Evolutionary conservation across 2,888 invertebrate genomes (phyloP).

Genomic region (Automeris io): DNA sequence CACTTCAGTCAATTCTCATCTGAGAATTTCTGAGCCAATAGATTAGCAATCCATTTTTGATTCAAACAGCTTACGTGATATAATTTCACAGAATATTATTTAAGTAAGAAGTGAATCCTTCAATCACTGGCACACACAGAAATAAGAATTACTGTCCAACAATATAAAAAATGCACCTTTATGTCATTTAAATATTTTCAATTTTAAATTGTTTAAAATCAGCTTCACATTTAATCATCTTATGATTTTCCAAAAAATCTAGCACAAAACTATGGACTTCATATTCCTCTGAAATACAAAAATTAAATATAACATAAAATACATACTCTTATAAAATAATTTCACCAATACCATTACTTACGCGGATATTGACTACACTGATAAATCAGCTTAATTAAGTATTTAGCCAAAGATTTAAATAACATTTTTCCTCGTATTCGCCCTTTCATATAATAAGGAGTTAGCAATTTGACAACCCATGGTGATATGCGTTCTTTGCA

Average conservation of each 20-base stretch:
- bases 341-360: slow-evolving; percentile 29
- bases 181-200: slow-evolving; percentile 42
- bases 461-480: slow-evolving; percentile 79
- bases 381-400: slow-evolving; percentile 76
- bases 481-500: slow-evolving; percentile 78
- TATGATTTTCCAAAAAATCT: slow-evolving; percentile 70
- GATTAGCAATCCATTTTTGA: too few species aligned
- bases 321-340: not conserved
- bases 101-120: too few species aligned
- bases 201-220: slow-evolving; percentile 63
- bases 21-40: too few species aligned
- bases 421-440: slow-evolving; percentile 76
- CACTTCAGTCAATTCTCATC: too few species aligned
- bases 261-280: slow-evolving; percentile 70
- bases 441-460: slow-evolving; percentile 78
- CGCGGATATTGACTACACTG: slow-evolving; percentile 75
- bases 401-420: slow-evolving; percentile 78
- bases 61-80: too few species aligned
- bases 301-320: not conserved
- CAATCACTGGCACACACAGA: too few species aligned
- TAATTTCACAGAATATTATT: too few species aligned
- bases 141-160: too few species aligned
- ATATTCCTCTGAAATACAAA: slow-evolving; percentile 66
- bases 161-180: too few species aligned
- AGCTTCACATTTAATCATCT: slow-evolving; percentile 68